Base-by-base conservation (phyloP, 2,888 invertebrate genomes). In the Conchocele bisecta region DNA sequence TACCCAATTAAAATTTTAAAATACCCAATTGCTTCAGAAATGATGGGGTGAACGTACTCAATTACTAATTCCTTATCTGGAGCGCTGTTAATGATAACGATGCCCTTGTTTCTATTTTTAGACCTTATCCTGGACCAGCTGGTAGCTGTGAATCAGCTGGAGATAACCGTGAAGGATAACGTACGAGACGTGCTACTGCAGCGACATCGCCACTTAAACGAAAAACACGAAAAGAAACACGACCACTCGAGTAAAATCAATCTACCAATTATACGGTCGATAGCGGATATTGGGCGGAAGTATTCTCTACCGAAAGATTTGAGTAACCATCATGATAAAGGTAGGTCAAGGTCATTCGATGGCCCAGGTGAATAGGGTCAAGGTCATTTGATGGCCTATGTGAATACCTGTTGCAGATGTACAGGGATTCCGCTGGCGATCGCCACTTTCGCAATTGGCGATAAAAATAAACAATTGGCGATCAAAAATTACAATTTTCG, bases 241-340 rank as follows among this genome's bases (percentile, higher is more conserved):
- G 69, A 75, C 44, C 83, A 86, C 29, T 72, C 82, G 15, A 82
- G 83, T 54, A 82, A 81, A 51, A 81, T 85, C 41, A 93, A 95
- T 79, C 93, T 91, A 20, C 90, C 90, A 1, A 75, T 90, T 33
- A 89, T 91, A 58, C 81, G 99, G 73, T 98, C 98, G 7, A 93
- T 99, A 84, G 97, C 98, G 24, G 99, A 99, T 90, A 99, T 99
- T 87, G 98, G 98, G 81, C 94, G 95, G 77, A 98, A 97, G 92
- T 96, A 98, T 91, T 98, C 98, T 56, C 86, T 88, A 48, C 88
- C 88, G 0, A 57, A 64, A 41, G 76, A 76, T 20, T 65, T 76
- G 65, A 54, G 65, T 20, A 42, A 74, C 56, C 75, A 71, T 17
- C 39, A 64, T 51, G 68, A 51, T 31, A 33, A 33, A 31, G 33